Evolutionary conservation across 2,113 vertebrate species (phyloP).

Genomic region (Rhizomys pruinosus): DNA sequence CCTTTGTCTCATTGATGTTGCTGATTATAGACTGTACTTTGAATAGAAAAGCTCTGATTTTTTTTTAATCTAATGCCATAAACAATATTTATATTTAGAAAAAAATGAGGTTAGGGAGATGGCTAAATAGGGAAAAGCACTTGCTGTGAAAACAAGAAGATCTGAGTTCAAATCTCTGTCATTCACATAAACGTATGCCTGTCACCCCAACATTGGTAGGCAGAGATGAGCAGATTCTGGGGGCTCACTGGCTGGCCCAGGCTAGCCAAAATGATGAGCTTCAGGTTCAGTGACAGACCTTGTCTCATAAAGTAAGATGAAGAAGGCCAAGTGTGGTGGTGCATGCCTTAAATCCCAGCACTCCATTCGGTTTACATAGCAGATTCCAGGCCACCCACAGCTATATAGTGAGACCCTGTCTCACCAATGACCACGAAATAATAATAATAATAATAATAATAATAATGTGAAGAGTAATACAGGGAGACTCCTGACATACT

Average conservation of each 20-base stretch:
- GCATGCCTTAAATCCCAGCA: too few species aligned
- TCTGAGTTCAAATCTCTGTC: neutral
- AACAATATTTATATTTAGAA: neutral
- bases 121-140: neutral
- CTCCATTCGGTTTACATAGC: too few species aligned
- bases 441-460: too few species aligned
- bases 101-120: neutral
- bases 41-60: constrained; percentile 34
- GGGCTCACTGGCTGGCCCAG: neutral
- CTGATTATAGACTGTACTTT: constrained; percentile 4
- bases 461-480: too few species aligned
- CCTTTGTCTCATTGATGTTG: neutral
- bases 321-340: too few species aligned
- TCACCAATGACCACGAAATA: too few species aligned
- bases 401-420: too few species aligned
- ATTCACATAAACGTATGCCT: neutral
- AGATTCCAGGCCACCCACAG: too few species aligned
- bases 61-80: constrained; percentile 41
- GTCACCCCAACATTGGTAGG: neutral
- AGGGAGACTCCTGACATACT: neutral
- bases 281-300: neutral
- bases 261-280: neutral
- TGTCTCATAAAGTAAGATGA: neutral
- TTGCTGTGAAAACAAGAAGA: too few species aligned
- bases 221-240: neutral